Evolutionary conservation across 2,797 vertebrate genomes (phyloP).

Genomic region (Somateria mollissima): DNA sequence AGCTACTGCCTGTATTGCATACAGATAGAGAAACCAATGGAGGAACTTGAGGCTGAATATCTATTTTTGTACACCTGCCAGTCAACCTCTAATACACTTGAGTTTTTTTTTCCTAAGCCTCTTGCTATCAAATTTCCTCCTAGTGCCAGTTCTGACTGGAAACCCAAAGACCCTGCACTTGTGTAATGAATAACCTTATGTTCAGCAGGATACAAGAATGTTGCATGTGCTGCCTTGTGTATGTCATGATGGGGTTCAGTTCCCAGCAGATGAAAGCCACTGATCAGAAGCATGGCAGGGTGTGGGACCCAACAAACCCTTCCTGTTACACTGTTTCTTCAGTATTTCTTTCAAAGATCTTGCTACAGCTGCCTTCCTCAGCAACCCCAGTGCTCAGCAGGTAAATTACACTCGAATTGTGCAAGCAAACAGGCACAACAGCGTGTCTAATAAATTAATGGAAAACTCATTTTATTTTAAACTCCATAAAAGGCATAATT

Average conservation of each 20-base stretch:
- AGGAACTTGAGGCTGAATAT: not conserved
- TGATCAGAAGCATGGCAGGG: not conserved
- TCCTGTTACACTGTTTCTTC: not conserved
- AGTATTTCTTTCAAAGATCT: not conserved
- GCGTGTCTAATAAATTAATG: not conserved
- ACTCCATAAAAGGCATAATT: slow-evolving; percentile 8
- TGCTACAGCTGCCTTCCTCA: not conserved
- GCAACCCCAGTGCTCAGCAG: rapidly evolving
- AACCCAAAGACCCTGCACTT: not conserved
- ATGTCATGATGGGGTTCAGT: not conserved
- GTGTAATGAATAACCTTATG: not conserved
- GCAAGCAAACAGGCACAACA: not conserved
- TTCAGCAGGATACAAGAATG: not conserved
- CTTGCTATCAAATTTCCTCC: not conserved
- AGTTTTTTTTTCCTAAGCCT: not conserved
- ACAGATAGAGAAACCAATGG: not conserved
- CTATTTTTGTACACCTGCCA: not conserved
- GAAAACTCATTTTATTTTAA: slow-evolving; percentile 65
- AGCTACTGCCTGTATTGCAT: not conserved
- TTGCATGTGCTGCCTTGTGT: rapidly evolving
- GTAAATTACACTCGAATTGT: not conserved
- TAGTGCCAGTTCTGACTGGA: not conserved
- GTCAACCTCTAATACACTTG: not conserved
- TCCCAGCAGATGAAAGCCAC: not conserved
- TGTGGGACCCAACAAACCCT: not conserved